Base-by-base conservation (phyloP, 2,113 vertebrate species). In the Hyaena hyaena region DNA sequence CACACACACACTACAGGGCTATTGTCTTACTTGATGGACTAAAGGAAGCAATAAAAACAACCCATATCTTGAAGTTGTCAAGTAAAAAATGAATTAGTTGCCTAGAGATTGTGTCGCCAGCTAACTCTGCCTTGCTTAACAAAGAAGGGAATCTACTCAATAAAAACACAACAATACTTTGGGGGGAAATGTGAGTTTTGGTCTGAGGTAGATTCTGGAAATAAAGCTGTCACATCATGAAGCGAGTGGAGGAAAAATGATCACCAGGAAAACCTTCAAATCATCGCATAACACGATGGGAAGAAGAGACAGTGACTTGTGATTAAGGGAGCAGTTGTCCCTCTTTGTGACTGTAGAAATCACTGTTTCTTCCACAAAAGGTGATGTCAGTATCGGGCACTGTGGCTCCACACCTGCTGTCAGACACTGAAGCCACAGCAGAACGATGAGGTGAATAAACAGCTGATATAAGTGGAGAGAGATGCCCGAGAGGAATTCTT, bases 31-130 rank as follows among this genome's bases (percentile, higher is more conserved):
- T 73, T 95, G 84, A 92, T 63, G 90, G 84, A 90, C 58, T 81
- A 84, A 66, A 94, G 50, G 39, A 92, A 92, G 65, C 95, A 96
- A 95, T 94, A 97, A 96, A 96, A 97, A 50, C 63, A 74, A 24
- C 50, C 12, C 24, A 3, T 88, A 81, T 81, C 76, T 96, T 93
- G 71, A 94, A 69, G 31, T 55, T 88, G 88, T 91, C 90, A 96
- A 85, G 81, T 83, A 39, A 88, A 96, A 95, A 97, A 96, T 74
- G 90, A 73, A 96, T 96, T 63, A 81, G 90, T 84, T 15, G 5
- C 83, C 35, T 58, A 96, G 58, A 95, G 84, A 94, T 69, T 10
- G 28, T 94, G 80, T 97, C 0, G 0, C 79, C 45, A 85, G 94
- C 80, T 94, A 81, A 92, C 39, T 81, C 85, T 74, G 77, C 45